phyloP scores from a whole-genome alignment of 2,888 invertebrate species.

The Drosophila stalkeri region DNA sequence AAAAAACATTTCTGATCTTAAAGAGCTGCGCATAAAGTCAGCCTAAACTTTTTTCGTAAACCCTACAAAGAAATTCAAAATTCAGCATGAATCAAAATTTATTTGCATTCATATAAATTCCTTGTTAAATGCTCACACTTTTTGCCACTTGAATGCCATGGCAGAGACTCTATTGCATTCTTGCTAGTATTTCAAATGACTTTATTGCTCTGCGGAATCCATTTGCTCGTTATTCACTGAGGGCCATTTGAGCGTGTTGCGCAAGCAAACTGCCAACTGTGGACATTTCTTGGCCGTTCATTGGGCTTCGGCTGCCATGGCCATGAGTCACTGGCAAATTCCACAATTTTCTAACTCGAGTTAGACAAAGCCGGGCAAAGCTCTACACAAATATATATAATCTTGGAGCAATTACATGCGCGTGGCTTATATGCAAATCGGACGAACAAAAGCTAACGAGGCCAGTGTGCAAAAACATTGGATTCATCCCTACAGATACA shows the following conservation, averaged over 20 bases:
- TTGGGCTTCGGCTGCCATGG: conserved; percentile 6
- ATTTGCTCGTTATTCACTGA: conserved; percentile 12
- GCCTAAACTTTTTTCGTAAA: no score
- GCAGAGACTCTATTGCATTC: not conserved
- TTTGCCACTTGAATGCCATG: not conserved
- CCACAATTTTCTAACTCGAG: conserved; percentile 17
- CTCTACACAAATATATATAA: conserved; percentile 44
- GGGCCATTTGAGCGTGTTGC: conserved; percentile 15
- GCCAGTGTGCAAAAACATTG: conserved; percentile 38
- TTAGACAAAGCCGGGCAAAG: conserved; percentile 22
- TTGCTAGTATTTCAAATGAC: not conserved
- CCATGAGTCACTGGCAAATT: conserved; percentile 12
- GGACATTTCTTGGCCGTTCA: conserved; percentile 1
- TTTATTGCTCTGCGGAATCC: conserved; percentile 17
- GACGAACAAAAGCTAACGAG: conserved; percentile 55
- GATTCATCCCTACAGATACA: conserved; percentile 12
- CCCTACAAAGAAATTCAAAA: not conserved
- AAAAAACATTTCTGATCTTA: no score
- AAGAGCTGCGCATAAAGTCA: not conserved
- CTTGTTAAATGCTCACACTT: not conserved
- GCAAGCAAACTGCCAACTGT: conserved; percentile 6
- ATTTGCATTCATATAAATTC: not conserved
- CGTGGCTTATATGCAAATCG: conserved; percentile 64
- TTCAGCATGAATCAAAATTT: not conserved
- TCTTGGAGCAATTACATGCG: conserved; percentile 58